phyloP scores from a whole-genome alignment of 1,140 invertebrate genomes.

The Papilio polytes region DNA sequence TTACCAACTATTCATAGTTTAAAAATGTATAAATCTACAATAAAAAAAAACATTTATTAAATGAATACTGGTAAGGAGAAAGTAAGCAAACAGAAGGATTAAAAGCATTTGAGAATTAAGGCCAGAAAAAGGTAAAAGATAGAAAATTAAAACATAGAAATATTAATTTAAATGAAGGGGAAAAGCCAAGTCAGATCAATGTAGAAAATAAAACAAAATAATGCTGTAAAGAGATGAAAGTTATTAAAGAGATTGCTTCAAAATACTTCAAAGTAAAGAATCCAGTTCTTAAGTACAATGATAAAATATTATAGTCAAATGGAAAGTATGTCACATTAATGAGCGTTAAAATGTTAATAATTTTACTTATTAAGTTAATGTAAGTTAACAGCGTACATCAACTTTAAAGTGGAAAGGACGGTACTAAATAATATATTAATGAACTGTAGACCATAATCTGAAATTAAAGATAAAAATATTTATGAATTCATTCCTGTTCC shows the following conservation, averaged over 20 bases:
- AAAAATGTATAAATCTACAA: too few species aligned
- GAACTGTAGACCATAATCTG: too few species aligned
- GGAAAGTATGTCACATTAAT: background rate
- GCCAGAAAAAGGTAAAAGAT: conserved; percentile 2
- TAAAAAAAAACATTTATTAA: background rate
- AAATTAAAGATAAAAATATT: too few species aligned
- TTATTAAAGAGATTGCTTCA: background rate
- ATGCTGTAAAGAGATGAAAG: background rate
- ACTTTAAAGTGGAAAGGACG: background rate
- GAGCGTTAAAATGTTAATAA: background rate
- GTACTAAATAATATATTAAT: background rate
- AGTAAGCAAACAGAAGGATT: background rate
- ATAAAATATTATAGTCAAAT: background rate
- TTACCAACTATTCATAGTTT: too few species aligned
- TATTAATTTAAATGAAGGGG: background rate
- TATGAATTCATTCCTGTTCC: too few species aligned
- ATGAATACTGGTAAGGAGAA: background rate
- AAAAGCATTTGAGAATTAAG: background rate
- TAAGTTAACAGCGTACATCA: background rate
- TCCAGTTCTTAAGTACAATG: background rate
- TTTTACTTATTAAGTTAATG: background rate
- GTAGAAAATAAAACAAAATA: background rate
- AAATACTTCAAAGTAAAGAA: background rate
- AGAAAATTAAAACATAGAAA: background rate
- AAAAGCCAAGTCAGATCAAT: background rate